A percentile compares a stretch with the other conserved stretches of the same genome.
Evolutionary conservation across 2,888 invertebrate genomes (phyloP).

Genomic region (Argyresthia goedartella): DNA sequence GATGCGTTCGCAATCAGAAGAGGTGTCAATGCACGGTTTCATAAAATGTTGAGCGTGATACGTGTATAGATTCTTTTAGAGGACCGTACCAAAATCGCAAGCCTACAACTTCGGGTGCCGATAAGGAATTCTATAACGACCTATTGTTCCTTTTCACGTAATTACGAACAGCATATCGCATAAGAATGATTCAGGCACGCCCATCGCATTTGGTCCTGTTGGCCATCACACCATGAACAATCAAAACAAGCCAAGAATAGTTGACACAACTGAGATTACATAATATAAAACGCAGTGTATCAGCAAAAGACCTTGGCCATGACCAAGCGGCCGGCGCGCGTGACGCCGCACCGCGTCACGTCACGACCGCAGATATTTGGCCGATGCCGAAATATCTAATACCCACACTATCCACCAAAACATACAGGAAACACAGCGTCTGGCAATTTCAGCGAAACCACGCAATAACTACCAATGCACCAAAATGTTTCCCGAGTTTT

Average conservation of each 20-base stretch:
- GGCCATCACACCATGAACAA: too few species aligned
- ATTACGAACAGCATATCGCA: too few species aligned
- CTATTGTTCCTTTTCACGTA: constrained; percentile 17
- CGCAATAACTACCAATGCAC: too few species aligned
- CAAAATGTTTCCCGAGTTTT: too few species aligned
- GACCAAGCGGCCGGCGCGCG: constrained; percentile 39
- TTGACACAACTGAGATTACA: constrained; percentile 17
- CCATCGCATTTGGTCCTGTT: neutral
- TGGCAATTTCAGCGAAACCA: too few species aligned
- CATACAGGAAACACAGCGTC: neutral
- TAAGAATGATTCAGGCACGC: neutral
- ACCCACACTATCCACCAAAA: constrained; percentile 1
- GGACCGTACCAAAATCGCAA: too few species aligned
- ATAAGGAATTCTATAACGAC: constrained; percentile 20
- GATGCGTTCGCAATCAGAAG: too few species aligned
- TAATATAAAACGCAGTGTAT: constrained; percentile 42
- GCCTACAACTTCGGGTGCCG: too few species aligned
- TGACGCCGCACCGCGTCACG: constrained; percentile 14
- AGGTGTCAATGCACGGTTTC: too few species aligned
- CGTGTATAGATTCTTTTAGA: neutral
- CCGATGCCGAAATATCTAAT: neutral
- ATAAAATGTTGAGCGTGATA: neutral
- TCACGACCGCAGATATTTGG: neutral
- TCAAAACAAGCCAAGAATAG: neutral
- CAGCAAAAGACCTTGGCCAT: constrained; percentile 61